These are phyloP conservation scores for Neolamprologus caudopunctatus DNA, from an alignment of 2,113 vertebrate genomes.

Conservation along the genomic window DNA sequence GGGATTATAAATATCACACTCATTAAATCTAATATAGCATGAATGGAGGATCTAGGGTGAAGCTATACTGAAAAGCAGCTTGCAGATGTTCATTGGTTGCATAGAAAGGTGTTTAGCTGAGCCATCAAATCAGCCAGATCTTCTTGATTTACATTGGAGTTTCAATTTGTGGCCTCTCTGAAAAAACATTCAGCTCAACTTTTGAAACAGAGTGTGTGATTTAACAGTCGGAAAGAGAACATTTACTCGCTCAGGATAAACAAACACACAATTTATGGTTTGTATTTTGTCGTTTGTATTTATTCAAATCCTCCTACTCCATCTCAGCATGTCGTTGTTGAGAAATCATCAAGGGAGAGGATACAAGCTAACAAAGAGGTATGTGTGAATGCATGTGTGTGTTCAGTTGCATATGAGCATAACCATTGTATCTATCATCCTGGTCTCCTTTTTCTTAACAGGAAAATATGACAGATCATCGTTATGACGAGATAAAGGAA, in stretches of 20 bases:
- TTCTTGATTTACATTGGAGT: background rate
- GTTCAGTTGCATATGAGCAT: background rate
- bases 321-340: background rate
- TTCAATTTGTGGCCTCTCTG: background rate
- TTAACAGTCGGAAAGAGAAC: background rate
- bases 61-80: background rate
- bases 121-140: background rate
- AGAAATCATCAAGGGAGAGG: background rate
- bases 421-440: background rate
- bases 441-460: background rate
- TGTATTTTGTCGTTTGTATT: rapidly evolving
- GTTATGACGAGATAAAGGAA: background rate
- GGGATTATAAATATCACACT: background rate
- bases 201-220: background rate
- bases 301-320: background rate
- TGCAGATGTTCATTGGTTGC: background rate
- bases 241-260: background rate
- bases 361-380: background rate
- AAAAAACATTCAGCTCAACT: background rate
- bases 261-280: background rate
- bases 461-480: background rate
- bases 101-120: background rate
- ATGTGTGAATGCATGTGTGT: background rate
- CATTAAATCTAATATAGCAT: background rate
- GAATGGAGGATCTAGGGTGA: background rate